Evolutionary conservation across 2,888 invertebrate species (phyloP).

Genomic region (Nipponacmea schrenckii): DNA sequence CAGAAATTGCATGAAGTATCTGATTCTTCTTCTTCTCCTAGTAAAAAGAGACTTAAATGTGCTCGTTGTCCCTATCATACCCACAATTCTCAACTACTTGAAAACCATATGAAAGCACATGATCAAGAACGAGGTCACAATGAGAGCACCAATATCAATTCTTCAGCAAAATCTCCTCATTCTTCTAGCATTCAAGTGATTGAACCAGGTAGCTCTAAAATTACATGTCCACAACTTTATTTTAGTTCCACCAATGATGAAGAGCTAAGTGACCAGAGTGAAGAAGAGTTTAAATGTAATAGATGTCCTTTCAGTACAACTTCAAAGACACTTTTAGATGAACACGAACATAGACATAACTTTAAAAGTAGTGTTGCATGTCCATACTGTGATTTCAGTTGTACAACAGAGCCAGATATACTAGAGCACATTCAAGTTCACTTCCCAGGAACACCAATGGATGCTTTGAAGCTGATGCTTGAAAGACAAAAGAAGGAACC

Average conservation of each 20-base stretch:
- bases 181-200: slow-evolving; percentile 31
- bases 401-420: slow-evolving; percentile 40
- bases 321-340: slow-evolving; percentile 43
- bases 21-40: not conserved
- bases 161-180: slow-evolving; percentile 29
- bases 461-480: slow-evolving; percentile 33
- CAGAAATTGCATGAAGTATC: slow-evolving; percentile 45
- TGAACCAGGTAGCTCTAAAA: slow-evolving; percentile 34
- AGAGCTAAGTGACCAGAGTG: slow-evolving; percentile 13
- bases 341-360: slow-evolving; percentile 49
- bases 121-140: slow-evolving; percentile 43
- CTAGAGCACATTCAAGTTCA: slow-evolving; percentile 51
- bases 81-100: slow-evolving; percentile 41
- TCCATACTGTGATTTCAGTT: slow-evolving; percentile 58
- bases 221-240: slow-evolving; percentile 40
- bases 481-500: slow-evolving; percentile 14
- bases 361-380: slow-evolving; percentile 41
- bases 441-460: slow-evolving; percentile 48
- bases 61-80: slow-evolving; percentile 52
- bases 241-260: slow-evolving; percentile 28
- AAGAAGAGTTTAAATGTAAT: slow-evolving; percentile 51
- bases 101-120: slow-evolving; percentile 51
- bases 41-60: slow-evolving; percentile 33
- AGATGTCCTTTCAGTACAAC: slow-evolving; percentile 56
- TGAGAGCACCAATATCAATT: slow-evolving; percentile 27